These are phyloP conservation scores for Platycercus adscitus DNA, from an alignment of 2,113 vertebrate species.

Conservation along the genomic window DNA sequence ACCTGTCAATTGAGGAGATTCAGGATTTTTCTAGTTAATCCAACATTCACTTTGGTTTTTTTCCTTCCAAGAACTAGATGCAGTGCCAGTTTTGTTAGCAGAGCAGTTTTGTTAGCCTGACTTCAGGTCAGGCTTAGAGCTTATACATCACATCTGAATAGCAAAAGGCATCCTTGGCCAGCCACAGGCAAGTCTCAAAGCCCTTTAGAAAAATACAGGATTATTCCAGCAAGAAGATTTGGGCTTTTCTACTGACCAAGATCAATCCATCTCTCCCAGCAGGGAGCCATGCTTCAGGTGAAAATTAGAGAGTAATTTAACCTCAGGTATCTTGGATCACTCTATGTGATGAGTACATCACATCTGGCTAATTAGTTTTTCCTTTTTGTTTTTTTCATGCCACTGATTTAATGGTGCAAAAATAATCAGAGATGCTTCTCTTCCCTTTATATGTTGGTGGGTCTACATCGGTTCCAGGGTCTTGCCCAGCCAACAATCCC, in stretches of 20 bases:
- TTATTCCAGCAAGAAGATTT: neutral
- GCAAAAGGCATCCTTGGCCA: neutral
- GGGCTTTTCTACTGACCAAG: neutral
- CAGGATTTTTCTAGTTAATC: neutral
- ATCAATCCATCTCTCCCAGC: neutral
- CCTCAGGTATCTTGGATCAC: neutral
- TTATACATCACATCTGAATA: neutral
- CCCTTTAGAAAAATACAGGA: neutral
- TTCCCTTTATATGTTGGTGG: neutral
- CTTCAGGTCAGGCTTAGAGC: neutral
- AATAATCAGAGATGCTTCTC: constrained; percentile 56
- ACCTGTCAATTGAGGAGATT: neutral
- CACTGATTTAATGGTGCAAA: constrained; percentile 16
- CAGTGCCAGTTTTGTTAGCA: neutral
- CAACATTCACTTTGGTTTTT: neutral
- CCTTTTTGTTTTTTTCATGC: neutral
- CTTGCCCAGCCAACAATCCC: constrained; percentile 18
- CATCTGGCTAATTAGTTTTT: neutral
- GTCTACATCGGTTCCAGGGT: neutral
- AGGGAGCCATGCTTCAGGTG: neutral
- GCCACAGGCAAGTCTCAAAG: neutral
- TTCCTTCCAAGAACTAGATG: neutral
- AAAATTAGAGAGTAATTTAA: neutral
- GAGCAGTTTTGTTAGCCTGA: neutral
- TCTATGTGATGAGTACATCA: neutral